Base-by-base conservation (phyloP, 1,140 invertebrate species). In the Drosophila ambigua region DNA sequence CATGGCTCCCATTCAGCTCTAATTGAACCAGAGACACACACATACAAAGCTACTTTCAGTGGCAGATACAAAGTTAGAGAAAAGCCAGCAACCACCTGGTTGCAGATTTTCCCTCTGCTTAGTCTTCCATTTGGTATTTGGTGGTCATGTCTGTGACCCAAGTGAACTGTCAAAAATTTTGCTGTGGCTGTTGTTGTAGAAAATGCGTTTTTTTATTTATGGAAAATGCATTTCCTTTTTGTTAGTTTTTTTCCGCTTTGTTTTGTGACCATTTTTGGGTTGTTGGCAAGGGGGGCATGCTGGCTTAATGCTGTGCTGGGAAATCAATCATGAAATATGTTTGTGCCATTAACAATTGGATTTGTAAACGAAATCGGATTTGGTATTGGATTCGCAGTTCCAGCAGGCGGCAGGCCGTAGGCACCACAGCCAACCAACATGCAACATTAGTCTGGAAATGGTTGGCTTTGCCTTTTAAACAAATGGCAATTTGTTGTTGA, bases 311-410 rank as follows among this genome's bases (percentile, higher is more conserved):
- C 44, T 76, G 58, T 52, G 44, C 2, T 39, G 31, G 24, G 68
- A 78, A 85, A 84, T 82, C 80, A 82, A 82, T 82, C 79, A 83
- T 80, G 77, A 81, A 71, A 77, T 72, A 81, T 80, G 60, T 52
- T 50, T 48, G 31, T 9, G 77, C 77, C 77, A 79, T 79, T 79
- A 79, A 80, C 81, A 81, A 81, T 76, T 83, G 43, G 68, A 78
- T 82, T 81, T 68, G 54, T 48, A 81, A 77, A 80, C 67, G 66
- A 69, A 77, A 67, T 81, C 69, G 65, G 80, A 67, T 76, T 75
- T 62, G 55, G 20, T 53, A 51, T 53, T 28, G 50, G 45, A 55
- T 26, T 74, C 15, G 59, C 13, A 39, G 45, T 23, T 48, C 8
- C 45, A 48, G 24, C 35, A 43, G 7, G 24, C 26, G 16, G 16